Evolutionary conservation across 2,888 invertebrate genomes (phyloP).

Genomic region (Drosophila prolongata): DNA sequence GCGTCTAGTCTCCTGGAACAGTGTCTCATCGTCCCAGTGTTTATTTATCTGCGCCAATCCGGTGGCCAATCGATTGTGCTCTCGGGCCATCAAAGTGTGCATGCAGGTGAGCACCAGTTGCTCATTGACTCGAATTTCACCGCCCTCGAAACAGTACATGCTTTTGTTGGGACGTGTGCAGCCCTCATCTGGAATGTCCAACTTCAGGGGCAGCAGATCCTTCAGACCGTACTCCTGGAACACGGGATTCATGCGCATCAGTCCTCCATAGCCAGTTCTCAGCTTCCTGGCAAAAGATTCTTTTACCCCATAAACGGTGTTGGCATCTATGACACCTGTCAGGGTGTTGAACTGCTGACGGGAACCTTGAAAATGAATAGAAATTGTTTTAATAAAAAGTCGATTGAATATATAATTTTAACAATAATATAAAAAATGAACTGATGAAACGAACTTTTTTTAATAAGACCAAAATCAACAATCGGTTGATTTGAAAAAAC

Average conservation of each 20-base stretch:
- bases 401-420: too few species aligned
- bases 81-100: constrained; percentile 95
- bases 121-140: constrained; percentile 96
- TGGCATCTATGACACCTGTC: constrained; percentile 94
- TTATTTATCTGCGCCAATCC: constrained; percentile 92
- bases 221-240: constrained; percentile 94
- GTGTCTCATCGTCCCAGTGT: constrained; percentile 96
- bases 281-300: constrained; percentile 93
- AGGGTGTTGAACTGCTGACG: constrained; percentile 93
- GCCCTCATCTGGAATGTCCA: constrained; percentile 96
- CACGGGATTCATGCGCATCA: constrained; percentile 94
- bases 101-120: constrained; percentile 95
- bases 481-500: too few species aligned
- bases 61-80: constrained; percentile 94
- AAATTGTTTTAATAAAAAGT: too few species aligned
- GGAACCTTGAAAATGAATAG: constrained; percentile 21
- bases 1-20: constrained; percentile 94
- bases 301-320: constrained; percentile 94
- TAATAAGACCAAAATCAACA: too few species aligned
- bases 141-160: constrained; percentile 97
- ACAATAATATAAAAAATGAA: too few species aligned
- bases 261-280: constrained; percentile 92
- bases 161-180: constrained; percentile 95
- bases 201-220: constrained; percentile 93
- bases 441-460: too few species aligned